Conservation (phyloP, 1,140 invertebrate genomes). For the Zaprionus capensis region DNA sequence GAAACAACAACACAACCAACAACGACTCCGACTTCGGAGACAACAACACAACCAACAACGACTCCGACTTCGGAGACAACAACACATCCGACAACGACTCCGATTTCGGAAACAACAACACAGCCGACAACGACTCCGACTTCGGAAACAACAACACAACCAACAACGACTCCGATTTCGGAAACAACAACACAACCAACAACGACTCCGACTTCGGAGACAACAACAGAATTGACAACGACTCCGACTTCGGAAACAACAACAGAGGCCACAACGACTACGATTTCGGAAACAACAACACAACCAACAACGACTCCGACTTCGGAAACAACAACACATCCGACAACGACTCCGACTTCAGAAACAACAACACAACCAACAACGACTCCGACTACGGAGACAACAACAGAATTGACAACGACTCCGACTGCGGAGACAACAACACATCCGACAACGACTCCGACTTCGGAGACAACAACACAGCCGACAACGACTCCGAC, state of each 20-base stretch:
- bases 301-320: not conserved
- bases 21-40: not conserved
- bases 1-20: no score
- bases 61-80: not conserved
- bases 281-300: not conserved
- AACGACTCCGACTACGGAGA: not conserved
- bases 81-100: not conserved
- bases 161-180: not conserved
- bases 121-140: not conserved
- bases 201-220: not conserved
- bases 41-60: not conserved
- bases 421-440: not conserved
- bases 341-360: not conserved
- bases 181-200: not conserved
- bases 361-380: not conserved
- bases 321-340: not conserved
- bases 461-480: no score
- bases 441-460: not conserved
- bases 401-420: no score
- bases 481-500: no score
- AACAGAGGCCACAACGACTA: not conserved
- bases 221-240: not conserved
- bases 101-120: not conserved
- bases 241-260: not conserved
- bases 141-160: not conserved